Evolutionary conservation across 2,797 vertebrate genomes (phyloP).

Genomic region (Esox masquinongy): DNA sequence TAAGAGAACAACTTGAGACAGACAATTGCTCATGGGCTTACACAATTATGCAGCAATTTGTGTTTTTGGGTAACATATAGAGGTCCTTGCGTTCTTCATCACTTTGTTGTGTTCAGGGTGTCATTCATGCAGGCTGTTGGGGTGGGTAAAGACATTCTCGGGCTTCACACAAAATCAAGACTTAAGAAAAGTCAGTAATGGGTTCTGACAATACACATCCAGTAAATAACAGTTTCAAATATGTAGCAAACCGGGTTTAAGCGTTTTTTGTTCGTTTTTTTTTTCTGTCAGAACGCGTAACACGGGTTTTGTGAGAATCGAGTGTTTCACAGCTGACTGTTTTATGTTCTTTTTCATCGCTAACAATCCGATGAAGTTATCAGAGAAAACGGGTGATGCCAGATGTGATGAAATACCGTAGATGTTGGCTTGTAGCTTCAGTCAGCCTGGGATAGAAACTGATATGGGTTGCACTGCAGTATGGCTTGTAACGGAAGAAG

Average conservation of each 20-base stretch:
- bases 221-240: neutral
- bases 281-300: neutral
- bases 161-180: neutral
- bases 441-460: neutral
- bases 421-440: neutral
- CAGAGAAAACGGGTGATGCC: neutral
- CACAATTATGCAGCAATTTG: constrained; percentile 2
- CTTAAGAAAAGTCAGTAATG: neutral
- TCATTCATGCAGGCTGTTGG: neutral
- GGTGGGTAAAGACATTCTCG: neutral
- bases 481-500: neutral
- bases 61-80: neutral
- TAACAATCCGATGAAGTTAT: neutral
- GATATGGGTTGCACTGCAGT: neutral
- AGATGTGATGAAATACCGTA: neutral
- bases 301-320: neutral
- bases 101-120: neutral
- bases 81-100: neutral
- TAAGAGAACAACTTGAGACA: constrained; percentile 18
- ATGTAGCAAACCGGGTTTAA: neutral
- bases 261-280: neutral
- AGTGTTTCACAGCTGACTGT: neutral
- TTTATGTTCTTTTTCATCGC: neutral
- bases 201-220: neutral
- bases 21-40: neutral